Percentiles rank a stretch among this genome's conserved stretches.
Evolutionary conservation across 2,113 vertebrate species (phyloP).

Genomic region (Hassar affinis): DNA sequence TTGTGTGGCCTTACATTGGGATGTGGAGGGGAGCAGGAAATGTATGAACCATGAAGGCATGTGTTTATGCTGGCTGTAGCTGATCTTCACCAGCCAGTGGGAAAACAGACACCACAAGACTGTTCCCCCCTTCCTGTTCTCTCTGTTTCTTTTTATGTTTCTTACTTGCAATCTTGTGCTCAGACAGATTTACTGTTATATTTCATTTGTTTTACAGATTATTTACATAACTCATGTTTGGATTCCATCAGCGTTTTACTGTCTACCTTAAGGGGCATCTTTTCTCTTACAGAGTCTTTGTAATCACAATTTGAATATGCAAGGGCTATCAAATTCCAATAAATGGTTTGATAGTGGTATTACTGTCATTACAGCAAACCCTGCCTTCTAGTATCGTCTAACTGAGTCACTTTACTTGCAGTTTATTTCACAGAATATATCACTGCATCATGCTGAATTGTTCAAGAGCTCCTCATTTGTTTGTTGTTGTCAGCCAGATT

Average conservation of each 20-base stretch:
- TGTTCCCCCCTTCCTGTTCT: slow-evolving; percentile 52
- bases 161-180: slow-evolving; percentile 31
- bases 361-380: not conserved
- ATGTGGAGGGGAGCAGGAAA: slow-evolving; percentile 77
- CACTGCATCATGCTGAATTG: slow-evolving; percentile 12
- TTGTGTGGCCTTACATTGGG: slow-evolving; percentile 73
- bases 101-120: slow-evolving; percentile 71
- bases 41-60: slow-evolving; percentile 82
- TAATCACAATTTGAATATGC: not conserved
- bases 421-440: slow-evolving; percentile 23
- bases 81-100: slow-evolving; percentile 75
- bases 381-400: slow-evolving; percentile 17
- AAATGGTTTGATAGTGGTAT: not conserved
- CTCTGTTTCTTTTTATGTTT: slow-evolving; percentile 45
- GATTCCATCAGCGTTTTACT: not conserved
- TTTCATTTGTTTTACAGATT: not conserved
- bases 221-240: not conserved
- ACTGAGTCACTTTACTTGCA: slow-evolving; percentile 10
- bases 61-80: slow-evolving; percentile 80
- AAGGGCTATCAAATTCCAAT: not conserved
- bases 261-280: not conserved
- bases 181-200: slow-evolving; percentile 20
- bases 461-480: slow-evolving; percentile 22
- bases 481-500: slow-evolving; percentile 43
- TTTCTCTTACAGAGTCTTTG: not conserved